Percentiles rank a stretch among this genome's conserved stretches.
Conservation (phyloP, 2,797 vertebrate species). For the Alcedo atthis region DNA sequence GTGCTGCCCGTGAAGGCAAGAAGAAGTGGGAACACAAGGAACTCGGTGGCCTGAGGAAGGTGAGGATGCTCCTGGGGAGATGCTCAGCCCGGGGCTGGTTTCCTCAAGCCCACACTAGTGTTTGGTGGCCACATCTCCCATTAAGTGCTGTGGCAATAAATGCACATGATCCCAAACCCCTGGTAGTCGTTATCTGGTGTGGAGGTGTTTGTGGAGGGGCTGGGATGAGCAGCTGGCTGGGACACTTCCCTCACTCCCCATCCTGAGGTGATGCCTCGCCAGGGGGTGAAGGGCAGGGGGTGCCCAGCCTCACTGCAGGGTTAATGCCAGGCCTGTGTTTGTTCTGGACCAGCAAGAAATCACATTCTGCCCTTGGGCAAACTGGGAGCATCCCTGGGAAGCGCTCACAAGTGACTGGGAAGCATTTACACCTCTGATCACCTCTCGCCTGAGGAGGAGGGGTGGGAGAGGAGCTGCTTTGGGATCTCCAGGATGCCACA, state of each 20-base stretch:
- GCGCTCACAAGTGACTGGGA: rapidly evolving
- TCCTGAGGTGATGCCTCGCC: not conserved
- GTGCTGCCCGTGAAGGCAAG: rapidly evolving
- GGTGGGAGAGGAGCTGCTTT: not conserved
- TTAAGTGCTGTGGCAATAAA: not conserved
- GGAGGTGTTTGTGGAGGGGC: not conserved
- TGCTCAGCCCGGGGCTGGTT: not conserved
- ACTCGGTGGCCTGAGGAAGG: not conserved
- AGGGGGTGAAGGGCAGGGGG: not conserved
- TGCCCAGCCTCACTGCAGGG: not conserved
- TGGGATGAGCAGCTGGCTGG: not conserved
- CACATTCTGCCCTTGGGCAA: not conserved
- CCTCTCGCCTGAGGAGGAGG: not conserved
- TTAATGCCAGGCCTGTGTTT: not conserved
- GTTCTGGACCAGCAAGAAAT: not conserved
- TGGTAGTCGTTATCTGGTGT: not conserved
- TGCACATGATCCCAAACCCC: not conserved
- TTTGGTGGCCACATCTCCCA: not conserved
- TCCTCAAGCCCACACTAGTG: rapidly evolving
- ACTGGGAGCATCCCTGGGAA: not conserved
- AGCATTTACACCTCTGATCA: not conserved
- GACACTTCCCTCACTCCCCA: not conserved
- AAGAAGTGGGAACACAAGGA: not conserved
- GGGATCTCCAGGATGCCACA: rapidly evolving
- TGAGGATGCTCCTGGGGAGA: not conserved